phyloP scores from a whole-genome alignment of 2,888 invertebrate genomes.

The Eilema depressum region DNA sequence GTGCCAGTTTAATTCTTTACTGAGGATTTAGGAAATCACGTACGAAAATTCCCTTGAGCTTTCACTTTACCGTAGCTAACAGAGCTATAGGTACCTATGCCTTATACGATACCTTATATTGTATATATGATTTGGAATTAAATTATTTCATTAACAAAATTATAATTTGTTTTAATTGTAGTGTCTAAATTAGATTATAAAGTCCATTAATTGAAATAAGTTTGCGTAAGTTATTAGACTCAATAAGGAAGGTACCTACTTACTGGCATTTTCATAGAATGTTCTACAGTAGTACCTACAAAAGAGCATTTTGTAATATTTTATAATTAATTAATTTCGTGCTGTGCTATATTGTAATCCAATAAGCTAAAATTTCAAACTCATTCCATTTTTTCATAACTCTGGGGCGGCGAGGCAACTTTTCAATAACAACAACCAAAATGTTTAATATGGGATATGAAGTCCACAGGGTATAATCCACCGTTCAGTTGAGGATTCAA shows the following conservation, averaged over 20 bases:
- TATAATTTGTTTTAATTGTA: not conserved
- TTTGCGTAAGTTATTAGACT: not conserved
- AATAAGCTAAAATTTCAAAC: not conserved
- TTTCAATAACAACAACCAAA: not conserved
- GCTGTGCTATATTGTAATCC: not conserved
- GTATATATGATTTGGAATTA: not conserved
- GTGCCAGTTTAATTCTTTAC: too few relatives aligned
- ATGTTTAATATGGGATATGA: not conserved
- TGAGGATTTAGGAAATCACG: too few relatives aligned
- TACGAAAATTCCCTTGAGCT: too few relatives aligned
- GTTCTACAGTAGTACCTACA: not conserved
- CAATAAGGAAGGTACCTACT: not conserved
- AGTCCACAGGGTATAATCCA: not conserved
- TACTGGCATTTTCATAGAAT: not conserved
- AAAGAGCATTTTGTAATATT: not conserved
- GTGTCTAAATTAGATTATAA: not conserved
- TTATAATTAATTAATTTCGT: not conserved
- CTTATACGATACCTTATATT: not conserved
- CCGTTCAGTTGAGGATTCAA: not conserved
- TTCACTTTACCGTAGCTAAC: not conserved
- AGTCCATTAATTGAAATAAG: not conserved
- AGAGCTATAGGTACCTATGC: not conserved
- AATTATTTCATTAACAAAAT: not conserved
- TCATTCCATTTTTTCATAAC: not conserved
- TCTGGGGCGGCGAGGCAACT: not conserved